Base-by-base conservation (phyloP, 2,888 invertebrate species). In the Amiota mariae region DNA sequence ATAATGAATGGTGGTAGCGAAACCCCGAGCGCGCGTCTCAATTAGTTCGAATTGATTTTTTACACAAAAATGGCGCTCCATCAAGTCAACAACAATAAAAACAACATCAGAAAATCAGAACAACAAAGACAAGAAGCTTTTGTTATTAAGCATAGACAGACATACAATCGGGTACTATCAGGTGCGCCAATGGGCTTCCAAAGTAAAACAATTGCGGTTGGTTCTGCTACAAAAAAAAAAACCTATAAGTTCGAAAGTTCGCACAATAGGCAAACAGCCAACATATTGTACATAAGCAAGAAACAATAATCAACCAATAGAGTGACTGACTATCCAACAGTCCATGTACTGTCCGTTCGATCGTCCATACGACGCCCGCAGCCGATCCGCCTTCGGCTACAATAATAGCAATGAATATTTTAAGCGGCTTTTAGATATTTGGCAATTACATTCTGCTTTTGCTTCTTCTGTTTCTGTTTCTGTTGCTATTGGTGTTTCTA, bases 241-340 rank as follows among this genome's bases (percentile, higher is more conserved):
- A 85, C 79, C 78, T 75, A 79, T 82, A 82, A 82, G 15, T 48
- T 76, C 78, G 80, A 83, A 85, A 83, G 85, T 82, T 75, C 76
- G 80, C 77, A 81, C 77, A 82, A 84, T 79, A 77, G 79, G 80
- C 77, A 78, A 79, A 66, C 24, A 24, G 82, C 77, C 79, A 79
- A 66, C 24, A n/a, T n/a, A n/a, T n/a, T n/a, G n/a, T n/a, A n/a
- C n/a, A 64, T 36, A 72, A n/a, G 59, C 18, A 59, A 59, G 10
- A 36, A 36, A 18, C 0, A 67, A 75, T 67, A 56, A 68, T 57
- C 74, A 70, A 72, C 77, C 74, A 56, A 64, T 63, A 36, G 36
- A 6, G 4, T 6, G 4, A 36, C 74, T 24, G 15, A 20, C 24
- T 61, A 8, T 15, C 61, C 20, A 20, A 13, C 24, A 20, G 15